Conservation (phyloP, 2,888 invertebrate species). For the Euplagia quadripunctaria region DNA sequence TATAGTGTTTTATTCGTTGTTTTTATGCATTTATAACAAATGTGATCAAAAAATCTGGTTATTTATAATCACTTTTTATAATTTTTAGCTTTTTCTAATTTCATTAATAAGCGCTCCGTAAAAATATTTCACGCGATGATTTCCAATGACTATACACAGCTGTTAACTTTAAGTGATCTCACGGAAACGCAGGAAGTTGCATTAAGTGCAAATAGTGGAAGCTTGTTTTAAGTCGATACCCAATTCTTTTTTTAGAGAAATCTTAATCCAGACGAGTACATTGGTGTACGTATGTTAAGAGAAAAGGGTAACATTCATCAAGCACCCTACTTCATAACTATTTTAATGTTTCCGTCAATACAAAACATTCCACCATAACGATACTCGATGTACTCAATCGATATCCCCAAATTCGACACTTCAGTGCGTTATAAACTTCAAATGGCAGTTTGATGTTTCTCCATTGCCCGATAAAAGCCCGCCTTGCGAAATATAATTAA, state of each 20-base stretch:
- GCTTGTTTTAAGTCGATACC: neutral
- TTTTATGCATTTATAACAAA: too few species aligned
- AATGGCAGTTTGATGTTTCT: conserved; percentile 9
- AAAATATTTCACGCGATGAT: neutral
- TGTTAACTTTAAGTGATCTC: neutral
- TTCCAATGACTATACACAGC: neutral
- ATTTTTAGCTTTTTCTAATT: neutral
- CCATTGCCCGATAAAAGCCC: conserved; percentile 23
- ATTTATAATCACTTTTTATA: neutral
- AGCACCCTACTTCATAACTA: neutral
- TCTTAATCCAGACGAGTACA: neutral
- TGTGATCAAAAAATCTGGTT: neutral
- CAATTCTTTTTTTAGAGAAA: neutral
- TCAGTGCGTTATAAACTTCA: conserved; percentile 1
- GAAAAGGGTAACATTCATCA: too few species aligned
- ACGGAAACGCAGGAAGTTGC: neutral
- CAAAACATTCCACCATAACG: neutral
- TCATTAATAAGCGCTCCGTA: neutral
- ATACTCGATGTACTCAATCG: neutral
- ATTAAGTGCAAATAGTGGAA: too few species aligned
- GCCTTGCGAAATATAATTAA: conserved; percentile 34
- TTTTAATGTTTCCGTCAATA: neutral
- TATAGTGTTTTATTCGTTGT: too few species aligned
- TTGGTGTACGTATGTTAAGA: too few species aligned
- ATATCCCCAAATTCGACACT: neutral